A percentile compares a stretch with the other conserved stretches of the same genome.
Evolutionary conservation across 2,113 vertebrate genomes (phyloP).

Genomic region (Microtus richardsoni): DNA sequence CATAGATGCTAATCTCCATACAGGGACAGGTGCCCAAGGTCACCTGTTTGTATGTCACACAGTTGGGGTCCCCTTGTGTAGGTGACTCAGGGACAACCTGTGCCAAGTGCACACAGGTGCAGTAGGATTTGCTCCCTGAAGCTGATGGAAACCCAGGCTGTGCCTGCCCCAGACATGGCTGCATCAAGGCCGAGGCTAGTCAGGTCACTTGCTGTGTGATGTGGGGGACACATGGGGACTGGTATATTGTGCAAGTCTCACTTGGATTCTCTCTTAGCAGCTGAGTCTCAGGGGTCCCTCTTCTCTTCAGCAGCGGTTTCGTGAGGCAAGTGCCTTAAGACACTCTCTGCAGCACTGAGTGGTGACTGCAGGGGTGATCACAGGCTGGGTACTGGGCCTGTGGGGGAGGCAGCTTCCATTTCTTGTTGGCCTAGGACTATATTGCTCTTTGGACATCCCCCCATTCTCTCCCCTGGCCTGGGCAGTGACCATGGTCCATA

Average conservation of each 20-base stretch:
- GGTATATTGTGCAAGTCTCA: neutral
- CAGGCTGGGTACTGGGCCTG: neutral
- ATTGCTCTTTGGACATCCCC: neutral
- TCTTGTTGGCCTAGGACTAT: neutral
- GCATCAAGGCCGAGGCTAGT: neutral
- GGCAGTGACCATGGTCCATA: neutral
- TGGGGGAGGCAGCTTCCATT: conserved; percentile 34
- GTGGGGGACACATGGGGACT: neutral
- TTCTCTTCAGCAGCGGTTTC: neutral
- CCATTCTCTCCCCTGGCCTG: rapidly evolving
- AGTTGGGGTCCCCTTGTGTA: conserved; percentile 1
- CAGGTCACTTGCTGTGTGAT: rapidly evolving
- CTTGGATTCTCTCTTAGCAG: neutral
- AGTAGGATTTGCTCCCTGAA: neutral
- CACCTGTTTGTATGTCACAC: neutral
- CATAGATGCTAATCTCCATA: neutral
- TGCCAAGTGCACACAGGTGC: rapidly evolving
- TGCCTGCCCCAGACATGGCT: neutral
- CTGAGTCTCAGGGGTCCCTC: neutral
- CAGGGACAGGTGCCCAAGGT: neutral
- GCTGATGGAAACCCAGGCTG: neutral
- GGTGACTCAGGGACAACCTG: neutral
- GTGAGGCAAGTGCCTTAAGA: neutral
- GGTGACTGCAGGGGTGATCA: neutral
- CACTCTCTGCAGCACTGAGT: neutral